Conservation (phyloP, 2,888 invertebrate genomes). For the Biston stratarius region DNA sequence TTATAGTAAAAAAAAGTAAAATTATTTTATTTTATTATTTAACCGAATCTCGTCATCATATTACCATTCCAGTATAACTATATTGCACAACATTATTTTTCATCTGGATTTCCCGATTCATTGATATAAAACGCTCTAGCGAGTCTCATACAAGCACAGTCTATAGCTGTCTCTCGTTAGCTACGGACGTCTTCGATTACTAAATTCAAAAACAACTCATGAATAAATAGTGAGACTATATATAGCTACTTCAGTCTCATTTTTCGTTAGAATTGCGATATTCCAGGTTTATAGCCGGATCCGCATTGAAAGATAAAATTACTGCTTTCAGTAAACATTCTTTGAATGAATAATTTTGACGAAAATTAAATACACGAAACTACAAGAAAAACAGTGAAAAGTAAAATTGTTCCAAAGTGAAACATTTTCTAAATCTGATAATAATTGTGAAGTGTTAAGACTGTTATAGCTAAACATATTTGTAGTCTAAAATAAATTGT, state of each 20-base stretch:
- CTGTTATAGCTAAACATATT: background rate
- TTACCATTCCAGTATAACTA: too few relatives aligned
- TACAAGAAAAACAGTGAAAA: background rate
- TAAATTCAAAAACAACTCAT: background rate
- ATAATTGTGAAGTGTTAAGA: too few relatives aligned
- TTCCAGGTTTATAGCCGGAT: conserved; percentile 10
- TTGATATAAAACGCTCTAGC: background rate
- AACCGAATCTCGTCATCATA: too few relatives aligned
- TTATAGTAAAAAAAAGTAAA: too few relatives aligned
- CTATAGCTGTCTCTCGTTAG: conserved; percentile 6
- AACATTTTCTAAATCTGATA: too few relatives aligned
- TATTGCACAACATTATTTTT: background rate
- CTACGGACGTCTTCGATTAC: conserved; percentile 1
- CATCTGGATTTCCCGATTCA: background rate
- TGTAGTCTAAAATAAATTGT: background rate
- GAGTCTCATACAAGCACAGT: background rate
- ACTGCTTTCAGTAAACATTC: conserved; percentile 2
- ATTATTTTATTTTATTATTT: too few relatives aligned
- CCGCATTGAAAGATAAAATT: conserved; percentile 13
- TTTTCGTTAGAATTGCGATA: conserved; percentile 8
- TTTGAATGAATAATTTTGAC: background rate
- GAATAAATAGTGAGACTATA: background rate
- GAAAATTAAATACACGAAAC: background rate
- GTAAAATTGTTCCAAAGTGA: background rate
- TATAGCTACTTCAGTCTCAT: background rate